Conservation (phyloP, 2,797 vertebrate species). For the Loriculus beryllinus region DNA sequence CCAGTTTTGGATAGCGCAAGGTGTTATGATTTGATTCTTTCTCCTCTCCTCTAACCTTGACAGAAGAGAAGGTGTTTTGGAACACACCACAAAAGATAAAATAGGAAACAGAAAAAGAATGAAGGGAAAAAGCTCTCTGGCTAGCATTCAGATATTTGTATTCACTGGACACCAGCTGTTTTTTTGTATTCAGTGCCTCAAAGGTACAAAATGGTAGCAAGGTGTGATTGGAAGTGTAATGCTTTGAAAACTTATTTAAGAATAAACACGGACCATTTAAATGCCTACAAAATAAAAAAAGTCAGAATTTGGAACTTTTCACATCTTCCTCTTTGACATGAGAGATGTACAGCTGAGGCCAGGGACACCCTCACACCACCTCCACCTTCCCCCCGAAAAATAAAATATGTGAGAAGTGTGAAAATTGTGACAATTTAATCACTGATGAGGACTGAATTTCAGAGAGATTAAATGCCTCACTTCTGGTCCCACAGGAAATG, state of each 20-base stretch:
- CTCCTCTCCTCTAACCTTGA: not conserved
- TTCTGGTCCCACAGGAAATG: not conserved
- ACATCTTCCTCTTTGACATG: not conserved
- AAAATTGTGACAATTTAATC: not conserved
- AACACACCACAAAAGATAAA: not conserved
- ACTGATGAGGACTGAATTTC: not conserved
- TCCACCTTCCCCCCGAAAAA: not conserved
- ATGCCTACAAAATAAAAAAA: slow-evolving; percentile 6
- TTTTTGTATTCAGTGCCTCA: slow-evolving; percentile 24
- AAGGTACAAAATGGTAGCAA: slow-evolving; percentile 10
- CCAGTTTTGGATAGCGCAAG: not conserved
- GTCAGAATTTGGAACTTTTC: not conserved
- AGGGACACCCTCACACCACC: not conserved
- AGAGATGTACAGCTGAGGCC: not conserved
- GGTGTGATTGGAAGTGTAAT: slow-evolving; percentile 33
- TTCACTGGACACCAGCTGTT: not conserved
- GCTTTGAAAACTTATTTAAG: slow-evolving; percentile 41
- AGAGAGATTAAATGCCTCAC: not conserved
- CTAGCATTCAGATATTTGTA: not conserved
- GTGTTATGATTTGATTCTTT: not conserved
- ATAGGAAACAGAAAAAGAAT: not conserved
- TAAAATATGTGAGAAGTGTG: not conserved
- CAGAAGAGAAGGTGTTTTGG: not conserved
- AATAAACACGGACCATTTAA: slow-evolving; percentile 1
- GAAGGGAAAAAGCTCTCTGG: not conserved